Conservation (phyloP, 2,113 vertebrate genomes). For the Clarias macrocephalus region DNA sequence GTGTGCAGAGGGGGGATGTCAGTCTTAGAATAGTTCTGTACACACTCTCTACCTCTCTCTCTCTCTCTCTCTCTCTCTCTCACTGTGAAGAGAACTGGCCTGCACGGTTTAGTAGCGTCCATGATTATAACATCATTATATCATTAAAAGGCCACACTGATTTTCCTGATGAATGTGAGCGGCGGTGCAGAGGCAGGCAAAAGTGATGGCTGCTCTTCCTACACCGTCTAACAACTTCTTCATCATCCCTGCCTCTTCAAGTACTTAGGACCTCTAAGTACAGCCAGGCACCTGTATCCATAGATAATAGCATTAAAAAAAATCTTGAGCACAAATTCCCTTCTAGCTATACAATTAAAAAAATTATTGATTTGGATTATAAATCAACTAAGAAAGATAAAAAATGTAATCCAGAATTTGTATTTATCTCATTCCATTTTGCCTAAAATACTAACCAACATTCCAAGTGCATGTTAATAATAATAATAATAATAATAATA, state of each 20-base stretch:
- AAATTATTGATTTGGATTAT: background rate
- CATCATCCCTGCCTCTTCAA: conserved; percentile 22
- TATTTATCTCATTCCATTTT: background rate
- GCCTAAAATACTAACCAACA: background rate
- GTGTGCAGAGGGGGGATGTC: conserved; percentile 82
- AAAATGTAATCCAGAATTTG: background rate
- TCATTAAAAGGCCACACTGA: conserved; percentile 69
- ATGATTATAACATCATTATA: conserved; percentile 73
- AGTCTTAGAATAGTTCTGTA: conserved; percentile 87
- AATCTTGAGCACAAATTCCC: background rate
- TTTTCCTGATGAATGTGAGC: conserved; percentile 57
- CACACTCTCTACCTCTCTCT: conserved; percentile 73
- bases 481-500: too few species aligned
- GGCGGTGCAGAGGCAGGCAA: conserved; percentile 33
- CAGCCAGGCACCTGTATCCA: conserved; percentile 3
- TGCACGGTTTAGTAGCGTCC: conserved; percentile 66
- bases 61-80: conserved; percentile 47
- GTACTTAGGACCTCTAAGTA: background rate
- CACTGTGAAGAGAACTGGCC: conserved; percentile 55
- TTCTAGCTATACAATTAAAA: background rate
- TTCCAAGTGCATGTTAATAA: background rate
- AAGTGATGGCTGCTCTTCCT: conserved; percentile 24
- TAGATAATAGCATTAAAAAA: background rate
- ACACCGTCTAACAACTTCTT: conserved; percentile 34
- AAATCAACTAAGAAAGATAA: background rate